These are phyloP conservation scores for Melipona quadrifasciata DNA, from an alignment of 1,140 invertebrate genomes.

Conservation along the genomic window DNA sequence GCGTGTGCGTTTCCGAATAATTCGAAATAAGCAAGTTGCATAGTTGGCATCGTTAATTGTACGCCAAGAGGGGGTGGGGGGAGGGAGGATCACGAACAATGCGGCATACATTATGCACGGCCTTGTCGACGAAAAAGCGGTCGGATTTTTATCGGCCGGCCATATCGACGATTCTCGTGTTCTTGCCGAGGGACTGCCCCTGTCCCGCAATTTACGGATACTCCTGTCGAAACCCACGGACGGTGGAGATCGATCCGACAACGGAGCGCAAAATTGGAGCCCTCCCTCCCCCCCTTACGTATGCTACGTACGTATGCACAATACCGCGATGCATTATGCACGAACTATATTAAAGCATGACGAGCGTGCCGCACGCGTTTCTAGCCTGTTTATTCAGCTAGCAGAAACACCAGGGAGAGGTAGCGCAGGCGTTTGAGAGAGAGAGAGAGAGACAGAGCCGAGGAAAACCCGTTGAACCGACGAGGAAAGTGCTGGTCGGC, in stretches of 20 bases:
- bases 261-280: conserved; percentile 16
- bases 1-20: neutral
- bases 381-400: conserved; percentile 29
- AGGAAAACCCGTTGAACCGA: neutral
- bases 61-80: no score
- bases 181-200: neutral
- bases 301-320: conserved; percentile 1
- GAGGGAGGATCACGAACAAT: neutral
- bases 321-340: conserved; percentile 47
- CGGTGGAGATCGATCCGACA: conserved; percentile 4
- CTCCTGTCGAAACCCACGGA: neutral
- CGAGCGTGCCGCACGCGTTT: conserved; percentile 45
- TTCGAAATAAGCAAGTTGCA: neutral
- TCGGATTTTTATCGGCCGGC: neutral
- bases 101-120: conserved; percentile 41
- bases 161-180: neutral
- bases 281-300: neutral
- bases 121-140: neutral
- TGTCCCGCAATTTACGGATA: conserved; percentile 19
- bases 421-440: neutral
- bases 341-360: conserved; percentile 32
- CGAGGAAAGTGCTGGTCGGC: neutral
- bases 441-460: neutral
- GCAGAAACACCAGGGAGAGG: neutral
- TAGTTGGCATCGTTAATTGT: neutral